Percentiles rank a stretch among this genome's conserved stretches.
Conservation (phyloP, 2,797 vertebrate genomes). For the Clarias laeviceps region DNA sequence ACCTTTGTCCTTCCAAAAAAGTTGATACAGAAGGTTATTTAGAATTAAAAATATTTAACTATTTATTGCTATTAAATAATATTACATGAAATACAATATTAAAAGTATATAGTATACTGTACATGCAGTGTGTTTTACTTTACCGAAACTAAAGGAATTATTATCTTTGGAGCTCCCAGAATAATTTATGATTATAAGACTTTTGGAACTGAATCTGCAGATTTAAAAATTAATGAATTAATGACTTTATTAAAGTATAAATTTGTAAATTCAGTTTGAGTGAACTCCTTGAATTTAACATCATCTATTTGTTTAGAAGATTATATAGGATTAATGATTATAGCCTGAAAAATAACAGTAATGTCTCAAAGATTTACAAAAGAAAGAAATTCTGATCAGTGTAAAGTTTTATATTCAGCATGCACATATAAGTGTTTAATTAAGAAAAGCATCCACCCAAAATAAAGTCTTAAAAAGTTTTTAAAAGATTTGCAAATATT, state of each 20-base stretch:
- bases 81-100: neutral
- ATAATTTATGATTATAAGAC: neutral
- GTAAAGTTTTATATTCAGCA: neutral
- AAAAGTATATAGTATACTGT: neutral
- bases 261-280: neutral
- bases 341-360: neutral
- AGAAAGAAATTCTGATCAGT: neutral
- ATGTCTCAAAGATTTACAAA: neutral
- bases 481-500: neutral
- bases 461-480: neutral
- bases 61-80: neutral
- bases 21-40: constrained; percentile 13
- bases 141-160: neutral
- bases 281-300: neutral
- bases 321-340: neutral
- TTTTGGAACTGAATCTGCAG: neutral
- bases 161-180: neutral
- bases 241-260: neutral
- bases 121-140: neutral
- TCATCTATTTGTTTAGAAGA: neutral
- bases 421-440: neutral
- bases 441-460: neutral
- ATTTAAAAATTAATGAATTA: neutral
- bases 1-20: constrained; percentile 28
- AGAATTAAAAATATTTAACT: neutral